These are phyloP conservation scores for Nibea albiflora DNA, from an alignment of 2,113 vertebrate genomes.

Conservation along the genomic window DNA sequence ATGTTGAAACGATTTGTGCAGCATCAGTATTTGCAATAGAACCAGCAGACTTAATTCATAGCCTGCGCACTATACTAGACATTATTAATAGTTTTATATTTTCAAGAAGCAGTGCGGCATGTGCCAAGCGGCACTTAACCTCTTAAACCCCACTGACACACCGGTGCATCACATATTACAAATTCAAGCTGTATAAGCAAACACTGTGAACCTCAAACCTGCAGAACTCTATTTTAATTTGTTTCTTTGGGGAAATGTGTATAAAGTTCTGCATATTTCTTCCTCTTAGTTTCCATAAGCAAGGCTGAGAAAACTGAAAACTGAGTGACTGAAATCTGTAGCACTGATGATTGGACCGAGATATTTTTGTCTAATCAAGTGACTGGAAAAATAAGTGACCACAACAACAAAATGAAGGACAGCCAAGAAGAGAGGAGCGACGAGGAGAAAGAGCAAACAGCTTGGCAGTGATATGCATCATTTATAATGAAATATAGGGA, in stretches of 20 bases:
- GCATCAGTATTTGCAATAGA: not conserved
- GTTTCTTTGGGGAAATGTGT: too few relatives aligned
- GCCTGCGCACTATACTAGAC: not conserved
- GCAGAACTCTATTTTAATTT: too few relatives aligned
- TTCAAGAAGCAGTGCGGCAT: not conserved
- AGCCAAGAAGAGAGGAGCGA: conserved; percentile 33
- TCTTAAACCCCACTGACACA: not conserved
- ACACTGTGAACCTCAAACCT: not conserved
- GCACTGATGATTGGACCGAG: not conserved
- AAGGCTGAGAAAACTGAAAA: not conserved
- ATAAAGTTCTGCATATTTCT: too few relatives aligned
- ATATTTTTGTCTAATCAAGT: conserved; percentile 20
- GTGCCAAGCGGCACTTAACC: not conserved
- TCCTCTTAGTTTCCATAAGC: not conserved
- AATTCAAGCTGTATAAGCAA: not conserved
- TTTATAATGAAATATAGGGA: conserved; percentile 3
- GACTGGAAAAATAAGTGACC: conserved; percentile 34
- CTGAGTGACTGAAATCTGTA: not conserved
- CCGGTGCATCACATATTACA: not conserved
- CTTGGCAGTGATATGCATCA: conserved; percentile 43
- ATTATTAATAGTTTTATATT: not conserved
- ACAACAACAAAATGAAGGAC: conserved; percentile 39
- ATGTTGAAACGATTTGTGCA: not conserved
- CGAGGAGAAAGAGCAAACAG: conserved; percentile 39
- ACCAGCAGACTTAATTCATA: not conserved